phyloP scores from a whole-genome alignment of 2,113 vertebrate species.

The Osmerus eperlanus region DNA sequence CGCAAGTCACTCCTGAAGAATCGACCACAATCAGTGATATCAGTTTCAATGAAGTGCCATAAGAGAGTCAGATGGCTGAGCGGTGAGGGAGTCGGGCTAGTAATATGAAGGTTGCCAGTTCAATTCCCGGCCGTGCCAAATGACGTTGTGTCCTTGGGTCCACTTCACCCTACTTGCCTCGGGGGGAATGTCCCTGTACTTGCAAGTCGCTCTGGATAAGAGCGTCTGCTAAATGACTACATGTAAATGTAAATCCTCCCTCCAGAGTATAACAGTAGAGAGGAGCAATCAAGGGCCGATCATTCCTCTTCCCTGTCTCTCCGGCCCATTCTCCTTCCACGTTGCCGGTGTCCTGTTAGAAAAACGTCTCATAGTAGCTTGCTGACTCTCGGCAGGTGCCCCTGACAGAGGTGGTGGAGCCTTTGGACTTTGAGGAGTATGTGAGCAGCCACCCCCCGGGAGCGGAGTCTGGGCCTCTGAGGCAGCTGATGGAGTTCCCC shows the following conservation, averaged over 20 bases:
- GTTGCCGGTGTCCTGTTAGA: neutral
- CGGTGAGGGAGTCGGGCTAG: too few relatives aligned
- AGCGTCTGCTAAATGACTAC: too few relatives aligned
- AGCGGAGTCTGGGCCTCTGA: conserved; percentile 76
- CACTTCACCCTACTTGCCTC: too few relatives aligned
- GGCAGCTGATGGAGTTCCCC: conserved; percentile 84
- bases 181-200: too few relatives aligned
- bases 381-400: conserved; percentile 73
- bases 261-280: too few relatives aligned
- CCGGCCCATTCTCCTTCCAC: neutral
- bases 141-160: too few relatives aligned
- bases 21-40: neutral
- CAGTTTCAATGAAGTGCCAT: neutral
- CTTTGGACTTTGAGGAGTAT: conserved; percentile 86
- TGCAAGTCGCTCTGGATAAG: too few relatives aligned
- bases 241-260: too few relatives aligned
- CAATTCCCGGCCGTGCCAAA: too few relatives aligned
- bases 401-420: conserved; percentile 84
- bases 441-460: conserved; percentile 77
- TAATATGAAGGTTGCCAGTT: too few relatives aligned
- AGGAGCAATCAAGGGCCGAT: too few relatives aligned
- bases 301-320: neutral
- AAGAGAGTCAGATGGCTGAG: too few relatives aligned
- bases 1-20: neutral
- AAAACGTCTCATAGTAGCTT: neutral